A percentile compares a stretch with the other conserved stretches of the same genome.
Evolutionary conservation across 2,797 vertebrate species (phyloP).

Genomic region (Buceros bicornis): DNA sequence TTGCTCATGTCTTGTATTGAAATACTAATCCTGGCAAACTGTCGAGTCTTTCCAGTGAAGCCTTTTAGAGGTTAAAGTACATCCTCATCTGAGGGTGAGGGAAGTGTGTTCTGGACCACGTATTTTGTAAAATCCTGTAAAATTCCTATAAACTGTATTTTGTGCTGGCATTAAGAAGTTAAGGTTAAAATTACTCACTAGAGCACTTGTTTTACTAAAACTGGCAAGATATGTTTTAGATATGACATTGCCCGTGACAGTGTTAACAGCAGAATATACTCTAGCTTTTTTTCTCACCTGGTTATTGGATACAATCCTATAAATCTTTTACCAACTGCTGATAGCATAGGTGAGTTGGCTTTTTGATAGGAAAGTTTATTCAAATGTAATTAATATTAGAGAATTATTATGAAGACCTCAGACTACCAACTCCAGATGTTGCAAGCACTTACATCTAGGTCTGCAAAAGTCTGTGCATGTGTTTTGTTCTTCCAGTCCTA

Average conservation of each 20-base stretch:
- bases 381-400: neutral
- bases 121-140: neutral
- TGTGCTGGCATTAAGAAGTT: neutral
- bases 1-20: neutral
- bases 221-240: neutral
- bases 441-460: neutral
- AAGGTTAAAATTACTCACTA: neutral
- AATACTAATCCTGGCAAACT: neutral
- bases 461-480: neutral
- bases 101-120: neutral
- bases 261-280: neutral
- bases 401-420: neutral
- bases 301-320: neutral
- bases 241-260: neutral
- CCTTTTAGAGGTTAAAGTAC: neutral
- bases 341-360: neutral
- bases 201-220: neutral
- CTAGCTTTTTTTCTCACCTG: neutral
- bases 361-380: constrained; percentile 5
- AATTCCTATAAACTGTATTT: neutral
- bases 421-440: neutral
- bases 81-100: neutral
- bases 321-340: constrained; percentile 14
- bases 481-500: neutral
- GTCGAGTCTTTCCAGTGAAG: neutral